phyloP scores from a whole-genome alignment of 2,888 invertebrate species.

The Drosophila engyochracea region DNA sequence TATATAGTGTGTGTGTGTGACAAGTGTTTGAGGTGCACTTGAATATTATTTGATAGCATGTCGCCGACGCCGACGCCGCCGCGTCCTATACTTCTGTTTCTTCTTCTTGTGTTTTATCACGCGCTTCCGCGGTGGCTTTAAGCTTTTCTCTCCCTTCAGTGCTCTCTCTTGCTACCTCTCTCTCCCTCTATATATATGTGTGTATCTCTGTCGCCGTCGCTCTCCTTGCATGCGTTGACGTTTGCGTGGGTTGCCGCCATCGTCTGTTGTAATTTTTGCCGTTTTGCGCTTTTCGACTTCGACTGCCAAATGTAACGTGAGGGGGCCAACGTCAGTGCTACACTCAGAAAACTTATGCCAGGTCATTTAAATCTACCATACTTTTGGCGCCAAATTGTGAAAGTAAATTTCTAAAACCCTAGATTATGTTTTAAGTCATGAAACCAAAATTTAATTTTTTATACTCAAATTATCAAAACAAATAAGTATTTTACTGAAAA shows the following conservation, averaged over 20 bases:
- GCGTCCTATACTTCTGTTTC: slow-evolving; percentile 30
- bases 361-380: too few relatives aligned
- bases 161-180: not conserved
- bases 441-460: not conserved
- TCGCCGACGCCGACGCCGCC: not conserved
- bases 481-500: not conserved
- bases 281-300: slow-evolving; percentile 46
- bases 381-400: not conserved
- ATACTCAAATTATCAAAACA: not conserved
- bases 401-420: not conserved
- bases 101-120: slow-evolving; percentile 47
- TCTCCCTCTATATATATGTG: not conserved
- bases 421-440: not conserved
- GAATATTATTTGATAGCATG: slow-evolving; percentile 37
- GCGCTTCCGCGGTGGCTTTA: slow-evolving; percentile 52
- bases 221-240: slow-evolving; percentile 31
- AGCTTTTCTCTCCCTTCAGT: slow-evolving; percentile 30
- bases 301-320: slow-evolving; percentile 32
- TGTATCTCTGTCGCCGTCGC: not conserved
- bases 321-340: slow-evolving; percentile 56
- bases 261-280: slow-evolving; percentile 50
- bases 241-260: slow-evolving; percentile 53
- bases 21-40: slow-evolving; percentile 37
- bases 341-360: not conserved
- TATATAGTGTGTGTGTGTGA: not conserved